phyloP scores from a whole-genome alignment of 1,140 invertebrate species.

The Chironomus striatipennis region DNA sequence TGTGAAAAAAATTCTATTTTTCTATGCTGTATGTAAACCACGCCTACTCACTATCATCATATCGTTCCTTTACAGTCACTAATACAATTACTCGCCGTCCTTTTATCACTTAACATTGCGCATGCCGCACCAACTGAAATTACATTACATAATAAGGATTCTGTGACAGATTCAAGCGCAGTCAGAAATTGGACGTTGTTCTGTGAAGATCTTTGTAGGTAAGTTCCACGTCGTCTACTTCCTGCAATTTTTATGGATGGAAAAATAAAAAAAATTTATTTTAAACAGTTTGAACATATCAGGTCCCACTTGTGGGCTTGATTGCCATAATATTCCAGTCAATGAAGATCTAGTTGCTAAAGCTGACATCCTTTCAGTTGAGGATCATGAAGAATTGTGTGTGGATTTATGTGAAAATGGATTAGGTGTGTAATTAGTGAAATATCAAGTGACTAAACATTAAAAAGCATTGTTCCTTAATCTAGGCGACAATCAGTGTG shows the following conservation, averaged over 20 bases:
- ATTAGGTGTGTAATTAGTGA: conserved; percentile 1
- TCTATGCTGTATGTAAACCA: neutral
- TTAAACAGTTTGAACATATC: neutral
- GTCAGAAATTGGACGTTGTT: conserved; percentile 42
- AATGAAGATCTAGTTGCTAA: neutral
- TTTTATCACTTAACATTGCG: neutral
- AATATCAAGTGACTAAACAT: neutral
- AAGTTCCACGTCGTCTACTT: conserved; percentile 29
- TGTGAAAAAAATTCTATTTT: too few relatives aligned
- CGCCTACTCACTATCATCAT: neutral
- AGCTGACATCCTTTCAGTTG: neutral
- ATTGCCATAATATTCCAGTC: neutral
- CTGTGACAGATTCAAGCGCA: conserved; percentile 30
- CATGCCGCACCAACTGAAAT: neutral
- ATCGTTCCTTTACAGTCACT: neutral
- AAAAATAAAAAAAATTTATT: conserved; percentile 23
- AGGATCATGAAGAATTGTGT: conserved; percentile 10
- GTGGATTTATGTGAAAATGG: conserved; percentile 17
- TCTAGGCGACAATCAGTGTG: neutral
- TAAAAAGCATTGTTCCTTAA: neutral
- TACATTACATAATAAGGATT: neutral
- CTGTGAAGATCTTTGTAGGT: conserved; percentile 41
- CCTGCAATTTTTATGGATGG: neutral
- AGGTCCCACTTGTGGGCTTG: neutral
- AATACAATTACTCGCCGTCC: neutral